Base-by-base conservation (phyloP, 2,888 invertebrate species). In the Rutpela maculata region DNA sequence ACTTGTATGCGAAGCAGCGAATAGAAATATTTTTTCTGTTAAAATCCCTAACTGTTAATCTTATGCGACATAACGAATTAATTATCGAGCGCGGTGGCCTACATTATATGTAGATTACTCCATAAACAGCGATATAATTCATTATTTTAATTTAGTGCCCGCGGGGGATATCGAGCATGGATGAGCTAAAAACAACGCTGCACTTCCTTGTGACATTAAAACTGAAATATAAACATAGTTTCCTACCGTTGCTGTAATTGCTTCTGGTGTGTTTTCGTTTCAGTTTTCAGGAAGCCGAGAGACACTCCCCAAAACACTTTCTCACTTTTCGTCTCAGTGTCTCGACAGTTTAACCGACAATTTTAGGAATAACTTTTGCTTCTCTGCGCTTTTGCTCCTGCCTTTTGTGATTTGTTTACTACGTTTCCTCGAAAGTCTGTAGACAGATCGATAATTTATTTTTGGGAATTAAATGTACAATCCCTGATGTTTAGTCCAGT, bases 251-350 rank as follows among this genome's bases (percentile, higher is more conserved):
- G 11, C 55, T n/a, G 70, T 70, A 70, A 70, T 70, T 70, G 60
- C 70, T 43, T 38, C 60, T 38, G 38, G 19, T 38, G 70, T 38
- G 43, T 70, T 62, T 60, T 56, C 43, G 50, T 62, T 60, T 56
- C 43, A 60, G 70, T 70, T 60, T 70, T 70, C 70, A 70, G 70
- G 70, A 70, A 60, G 22, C 70, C 43, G 70, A 60, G 35, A 60
- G 35, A 70, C 60, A 70, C 70, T 19, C 70, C 68, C 60, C 22
- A 59, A 60, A 70, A 70, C 70, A 60, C 70, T 70, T 70, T 70
- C 70, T 60, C 70, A 60, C 38, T 60, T 38, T 60, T 70, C 70
- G 70, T 70, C 70, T 60, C 65, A 43, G 19, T 60, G 70, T 60
- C 70, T 38, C 70, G 35, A 57, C 69, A 57, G 70, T 26, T 70